Evolutionary conservation across 1,140 invertebrate species (phyloP), one percentile per base, ranked within the genome.

Genomic region (Arctopsyche grandis): DNA sequence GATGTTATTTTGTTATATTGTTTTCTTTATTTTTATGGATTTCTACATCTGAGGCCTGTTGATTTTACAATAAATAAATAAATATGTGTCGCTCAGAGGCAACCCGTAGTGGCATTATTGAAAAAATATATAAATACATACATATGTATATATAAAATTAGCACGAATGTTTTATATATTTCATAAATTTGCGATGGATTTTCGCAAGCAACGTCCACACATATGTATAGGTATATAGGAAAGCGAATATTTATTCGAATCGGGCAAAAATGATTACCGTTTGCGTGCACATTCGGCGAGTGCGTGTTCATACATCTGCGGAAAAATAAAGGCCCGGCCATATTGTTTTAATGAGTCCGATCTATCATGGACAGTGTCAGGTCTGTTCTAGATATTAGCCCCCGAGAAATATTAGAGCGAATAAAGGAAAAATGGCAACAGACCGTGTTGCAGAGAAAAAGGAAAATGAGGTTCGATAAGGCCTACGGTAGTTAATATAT

Each of bases 341-440:
- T 77, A 81, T 78, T 80, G 81, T 82, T 82, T 82, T 82, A 82
- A 82, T 82, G 81, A 82, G 78, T 26, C 78, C 78, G 81, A 82
- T 82, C 81, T 82, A 82, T 82, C 81, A 82, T 80, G 75, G 76
- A 58, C 75, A 78, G 75, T 79, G 80, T 79, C 80, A 81, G 80
- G 52, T 60, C 48, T 69, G 75, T 77, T 69, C 66, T 69, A 82
- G 80, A 82, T 82, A 82, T 79, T 69, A 75, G 74, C 69, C 48
- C 46, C 22, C 10, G 70, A 77, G 70, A 78, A 80, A 75, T 78
- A 80, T 80, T 60, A 74, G 71, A 73, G 46, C 76, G 70, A 38
- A 74, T 52, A 74, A 58, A 74, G 71, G 24, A 74, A 74, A 74
- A 74, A 74, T 21, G 69, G 69, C 63, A 71, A 71, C 44, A 48